phyloP scores from a whole-genome alignment of 2,888 invertebrate species.

The Dolichomitus sp. region DNA sequence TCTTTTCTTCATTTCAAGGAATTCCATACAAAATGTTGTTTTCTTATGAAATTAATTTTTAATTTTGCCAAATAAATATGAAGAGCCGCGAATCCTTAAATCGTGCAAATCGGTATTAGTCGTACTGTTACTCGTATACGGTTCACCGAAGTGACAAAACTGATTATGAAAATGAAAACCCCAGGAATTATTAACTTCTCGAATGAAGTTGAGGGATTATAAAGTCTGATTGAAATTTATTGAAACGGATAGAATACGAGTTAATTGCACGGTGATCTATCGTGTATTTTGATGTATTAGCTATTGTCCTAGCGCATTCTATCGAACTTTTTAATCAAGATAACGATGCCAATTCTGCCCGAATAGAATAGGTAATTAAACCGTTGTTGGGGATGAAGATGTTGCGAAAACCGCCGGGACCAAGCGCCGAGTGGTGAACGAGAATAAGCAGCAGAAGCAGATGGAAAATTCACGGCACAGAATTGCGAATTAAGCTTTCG shows the following conservation, averaged over 20 bases:
- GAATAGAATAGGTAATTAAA: conserved; percentile 23
- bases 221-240: background rate
- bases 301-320: background rate
- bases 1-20: too few species aligned
- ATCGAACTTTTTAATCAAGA: background rate
- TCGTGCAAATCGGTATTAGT: background rate
- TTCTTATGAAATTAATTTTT: too few species aligned
- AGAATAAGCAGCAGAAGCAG: background rate
- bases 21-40: too few species aligned
- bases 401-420: background rate
- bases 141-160: background rate
- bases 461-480: conserved; percentile 13
- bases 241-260: background rate
- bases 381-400: background rate
- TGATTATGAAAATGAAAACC: conserved; percentile 7
- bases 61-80: too few species aligned
- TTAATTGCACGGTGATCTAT: too few species aligned
- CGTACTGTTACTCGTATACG: background rate
- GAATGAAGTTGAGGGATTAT: conserved; percentile 17
- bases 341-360: conserved; percentile 30
- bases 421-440: background rate
- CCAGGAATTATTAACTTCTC: background rate
- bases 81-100: background rate
- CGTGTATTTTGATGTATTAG: background rate
- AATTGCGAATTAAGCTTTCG: conserved; percentile 25